Evolutionary conservation across 2,113 vertebrate species (phyloP), one percentile per base, ranked within the genome.

Genomic region (Carollia perspicillata): DNA sequence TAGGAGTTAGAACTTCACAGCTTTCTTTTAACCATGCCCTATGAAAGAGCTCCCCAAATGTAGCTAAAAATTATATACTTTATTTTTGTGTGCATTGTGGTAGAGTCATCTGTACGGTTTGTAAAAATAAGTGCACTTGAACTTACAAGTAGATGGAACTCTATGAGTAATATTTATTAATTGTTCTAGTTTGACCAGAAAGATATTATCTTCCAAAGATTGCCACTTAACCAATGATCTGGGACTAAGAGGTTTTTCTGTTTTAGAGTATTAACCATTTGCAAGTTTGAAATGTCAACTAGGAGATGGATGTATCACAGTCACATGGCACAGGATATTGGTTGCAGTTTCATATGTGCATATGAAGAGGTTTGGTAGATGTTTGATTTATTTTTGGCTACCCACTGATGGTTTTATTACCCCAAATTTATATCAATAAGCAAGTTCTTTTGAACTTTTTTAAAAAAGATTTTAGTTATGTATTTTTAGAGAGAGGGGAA

Each of bases 321-420:
- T 89, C 69, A 2, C 79, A 9, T 92, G 95, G 68, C 37, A 6
- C 84, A 91, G 68, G 3, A 5, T 92, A 65, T 16, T 81, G 42
- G 30, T 53, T 93, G 65, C 93, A 72, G 4, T 89, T 87, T 84
- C 33, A 75, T 35, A 55, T 60, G 37, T 6, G 28, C 58, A 6
- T 20, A 58, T 94, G 30, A 51, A 97, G 55, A 83, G 30, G 33
- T 87, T 96, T 97, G 47, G 49, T 95, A 65, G 33, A 71, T 72
- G 16, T 84, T 92, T 60, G 33, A 58, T 4, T 8, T 95, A 44
- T 91, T 96, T 85, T 93, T 84, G 47, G 20, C 40, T 71, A 60
- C 30, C 23, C 44, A 7, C 69, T 6, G 40, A 44, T 18, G 72
- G 8, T 75, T 91, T 96, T 65, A 16, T 95, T 97, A 89, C 93